Evolutionary conservation across 1,140 invertebrate genomes (phyloP).

Genomic region (Bombyx mori): DNA sequence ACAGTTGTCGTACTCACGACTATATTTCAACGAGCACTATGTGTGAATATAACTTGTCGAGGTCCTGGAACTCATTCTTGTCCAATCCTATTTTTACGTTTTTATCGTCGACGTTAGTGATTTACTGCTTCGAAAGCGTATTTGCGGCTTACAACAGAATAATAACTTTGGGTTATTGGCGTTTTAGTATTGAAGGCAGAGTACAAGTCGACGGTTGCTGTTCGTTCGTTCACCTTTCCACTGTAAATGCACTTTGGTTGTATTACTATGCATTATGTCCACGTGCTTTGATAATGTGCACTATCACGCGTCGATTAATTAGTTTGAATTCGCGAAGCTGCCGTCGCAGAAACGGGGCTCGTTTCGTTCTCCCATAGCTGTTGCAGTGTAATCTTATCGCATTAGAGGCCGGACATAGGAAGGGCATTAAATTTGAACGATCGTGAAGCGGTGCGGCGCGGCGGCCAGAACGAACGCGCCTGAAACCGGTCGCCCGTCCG

Average conservation of each 20-base stretch:
- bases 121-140: conserved; percentile 42
- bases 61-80: neutral
- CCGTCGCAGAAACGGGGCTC: conserved; percentile 8
- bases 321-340: conserved; percentile 1
- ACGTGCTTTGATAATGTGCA: neutral
- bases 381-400: conserved; percentile 60
- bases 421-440: conserved; percentile 69
- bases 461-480: conserved; percentile 58
- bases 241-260: neutral
- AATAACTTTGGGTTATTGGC: conserved; percentile 39
- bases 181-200: conserved; percentile 39
- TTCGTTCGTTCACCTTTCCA: conserved; percentile 38
- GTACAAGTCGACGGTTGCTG: conserved; percentile 36
- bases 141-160: conserved; percentile 49
- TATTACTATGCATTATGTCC: neutral
- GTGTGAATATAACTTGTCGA: neutral
- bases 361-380: conserved; percentile 25
- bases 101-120: conserved; percentile 34
- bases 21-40: neutral
- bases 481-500: conserved; percentile 67
- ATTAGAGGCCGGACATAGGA: conserved; percentile 68
- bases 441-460: conserved; percentile 42
- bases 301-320: too few species aligned
- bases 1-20: neutral
- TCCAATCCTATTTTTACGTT: conserved; percentile 40